Evolutionary conservation across 2,797 vertebrate species (phyloP).

Genomic region (Mico argentatus): DNA sequence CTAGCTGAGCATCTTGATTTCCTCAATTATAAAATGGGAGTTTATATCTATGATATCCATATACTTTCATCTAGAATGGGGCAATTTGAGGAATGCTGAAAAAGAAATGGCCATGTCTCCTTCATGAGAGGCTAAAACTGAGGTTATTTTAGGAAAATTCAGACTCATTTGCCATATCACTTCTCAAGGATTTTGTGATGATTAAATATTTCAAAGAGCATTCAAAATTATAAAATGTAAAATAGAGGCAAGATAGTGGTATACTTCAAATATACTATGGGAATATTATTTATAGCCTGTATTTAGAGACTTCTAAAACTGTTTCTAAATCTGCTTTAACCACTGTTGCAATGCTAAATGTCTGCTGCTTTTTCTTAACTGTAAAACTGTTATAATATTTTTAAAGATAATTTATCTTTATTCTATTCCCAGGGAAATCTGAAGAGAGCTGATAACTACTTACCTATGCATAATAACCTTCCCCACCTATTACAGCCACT

Average conservation of each 20-base stretch:
- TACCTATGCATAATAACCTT: neutral
- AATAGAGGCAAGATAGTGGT: neutral
- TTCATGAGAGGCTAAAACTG: neutral
- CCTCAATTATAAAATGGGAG: neutral
- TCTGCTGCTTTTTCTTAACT: neutral
- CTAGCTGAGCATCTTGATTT: neutral
- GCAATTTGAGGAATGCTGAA: neutral
- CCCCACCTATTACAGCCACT: neutral
- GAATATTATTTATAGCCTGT: neutral
- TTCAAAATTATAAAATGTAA: constrained; percentile 38
- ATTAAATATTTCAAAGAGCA: neutral
- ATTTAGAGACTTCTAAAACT: neutral
- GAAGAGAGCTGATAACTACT: neutral
- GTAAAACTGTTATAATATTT: neutral
- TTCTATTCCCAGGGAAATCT: neutral
- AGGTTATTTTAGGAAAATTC: neutral
- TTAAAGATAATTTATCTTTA: constrained; percentile 2
- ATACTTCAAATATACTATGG: neutral
- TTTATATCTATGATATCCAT: neutral
- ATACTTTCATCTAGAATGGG: neutral
- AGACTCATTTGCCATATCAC: neutral
- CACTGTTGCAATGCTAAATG: neutral
- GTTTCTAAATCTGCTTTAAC: constrained; percentile 7
- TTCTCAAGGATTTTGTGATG: neutral
- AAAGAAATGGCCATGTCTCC: neutral